phyloP scores from a whole-genome alignment of 2,888 invertebrate genomes.

The Merodon equestris region DNA sequence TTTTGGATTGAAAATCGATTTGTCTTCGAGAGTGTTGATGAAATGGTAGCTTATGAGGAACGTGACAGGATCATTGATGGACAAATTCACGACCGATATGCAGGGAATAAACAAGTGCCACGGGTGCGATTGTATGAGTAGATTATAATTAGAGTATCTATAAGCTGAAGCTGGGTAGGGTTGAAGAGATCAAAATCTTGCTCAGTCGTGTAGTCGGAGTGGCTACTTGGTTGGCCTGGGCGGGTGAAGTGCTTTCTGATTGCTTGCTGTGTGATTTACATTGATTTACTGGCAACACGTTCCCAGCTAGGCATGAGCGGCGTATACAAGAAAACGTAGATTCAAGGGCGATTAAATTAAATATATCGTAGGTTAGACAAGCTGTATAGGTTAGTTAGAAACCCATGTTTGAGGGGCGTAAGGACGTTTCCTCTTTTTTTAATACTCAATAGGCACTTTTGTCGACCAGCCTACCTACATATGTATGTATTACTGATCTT shows the following conservation, averaged over 20 bases:
- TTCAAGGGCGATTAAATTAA: too few species aligned
- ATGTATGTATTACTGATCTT: too few species aligned
- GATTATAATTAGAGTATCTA: conserved; percentile 55
- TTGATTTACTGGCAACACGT: too few species aligned
- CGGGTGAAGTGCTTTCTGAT: conserved; percentile 16
- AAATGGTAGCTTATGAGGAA: conserved; percentile 64
- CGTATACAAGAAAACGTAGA: too few species aligned
- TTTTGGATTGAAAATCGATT: conserved; percentile 62
- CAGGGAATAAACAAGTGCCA: conserved; percentile 64
- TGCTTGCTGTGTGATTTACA: background rate
- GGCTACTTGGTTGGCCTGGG: conserved; percentile 2
- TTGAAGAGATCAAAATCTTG: conserved; percentile 19
- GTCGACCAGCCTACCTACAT: too few species aligned
- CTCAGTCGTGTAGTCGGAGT: conserved; percentile 1
- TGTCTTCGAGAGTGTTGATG: conserved; percentile 66
- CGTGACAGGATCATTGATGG: conserved; percentile 72
- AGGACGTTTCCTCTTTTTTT: too few species aligned
- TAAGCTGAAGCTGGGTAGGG: conserved; percentile 4
- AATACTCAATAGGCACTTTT: too few species aligned
- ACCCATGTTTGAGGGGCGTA: too few species aligned
- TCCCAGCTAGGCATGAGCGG: too few species aligned
- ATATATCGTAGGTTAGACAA: too few species aligned
- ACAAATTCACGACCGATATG: conserved; percentile 72
- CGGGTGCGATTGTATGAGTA: background rate
- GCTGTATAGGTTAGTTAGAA: too few species aligned